A percentile compares a stretch with the other conserved stretches of the same genome.
phyloP scores from a whole-genome alignment of 2,888 invertebrate genomes.

The Archips xylosteana region DNA sequence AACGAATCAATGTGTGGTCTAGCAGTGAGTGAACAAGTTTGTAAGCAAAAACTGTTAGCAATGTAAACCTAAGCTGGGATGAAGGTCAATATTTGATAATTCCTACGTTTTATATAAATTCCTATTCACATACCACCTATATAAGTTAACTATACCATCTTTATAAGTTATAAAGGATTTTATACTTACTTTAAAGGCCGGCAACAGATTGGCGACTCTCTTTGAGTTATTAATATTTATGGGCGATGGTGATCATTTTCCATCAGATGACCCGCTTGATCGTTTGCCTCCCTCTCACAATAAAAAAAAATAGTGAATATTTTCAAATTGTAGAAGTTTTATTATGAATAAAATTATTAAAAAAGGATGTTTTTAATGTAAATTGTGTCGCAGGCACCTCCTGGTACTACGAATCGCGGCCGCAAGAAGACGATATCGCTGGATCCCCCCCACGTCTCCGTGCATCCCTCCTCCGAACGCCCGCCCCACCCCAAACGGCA shows the following conservation, averaged over 20 bases:
- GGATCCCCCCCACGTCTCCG: slow-evolving; percentile 88
- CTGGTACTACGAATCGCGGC: slow-evolving; percentile 93
- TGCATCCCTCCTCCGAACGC: slow-evolving; percentile 70
- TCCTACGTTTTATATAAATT: slow-evolving; percentile 17
- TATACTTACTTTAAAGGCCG: too few relatives aligned
- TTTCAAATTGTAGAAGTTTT: too few relatives aligned
- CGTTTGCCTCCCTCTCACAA: too few relatives aligned
- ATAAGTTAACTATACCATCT: too few relatives aligned
- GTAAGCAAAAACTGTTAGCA: not conserved
- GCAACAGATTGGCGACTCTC: too few relatives aligned
- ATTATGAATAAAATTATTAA: too few relatives aligned
- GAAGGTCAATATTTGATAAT: slow-evolving; percentile 40
- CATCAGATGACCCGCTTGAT: too few relatives aligned
- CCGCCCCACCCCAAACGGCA: slow-evolving; percentile 73
- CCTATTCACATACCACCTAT: not conserved
- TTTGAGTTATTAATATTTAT: too few relatives aligned
- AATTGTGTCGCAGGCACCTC: slow-evolving; percentile 83
- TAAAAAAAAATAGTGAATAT: too few relatives aligned
- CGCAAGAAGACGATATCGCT: slow-evolving; percentile 95
- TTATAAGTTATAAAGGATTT: too few relatives aligned
- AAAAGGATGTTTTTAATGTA: not conserved
- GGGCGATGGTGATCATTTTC: too few relatives aligned
- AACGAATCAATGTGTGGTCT: not conserved
- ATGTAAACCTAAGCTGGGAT: slow-evolving; percentile 32
- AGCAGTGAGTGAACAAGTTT: slow-evolving; percentile 39